A percentile compares a stretch with the other conserved stretches of the same genome.
Evolutionary conservation across 2,113 vertebrate genomes (phyloP).

Genomic region (Perca flavescens): DNA sequence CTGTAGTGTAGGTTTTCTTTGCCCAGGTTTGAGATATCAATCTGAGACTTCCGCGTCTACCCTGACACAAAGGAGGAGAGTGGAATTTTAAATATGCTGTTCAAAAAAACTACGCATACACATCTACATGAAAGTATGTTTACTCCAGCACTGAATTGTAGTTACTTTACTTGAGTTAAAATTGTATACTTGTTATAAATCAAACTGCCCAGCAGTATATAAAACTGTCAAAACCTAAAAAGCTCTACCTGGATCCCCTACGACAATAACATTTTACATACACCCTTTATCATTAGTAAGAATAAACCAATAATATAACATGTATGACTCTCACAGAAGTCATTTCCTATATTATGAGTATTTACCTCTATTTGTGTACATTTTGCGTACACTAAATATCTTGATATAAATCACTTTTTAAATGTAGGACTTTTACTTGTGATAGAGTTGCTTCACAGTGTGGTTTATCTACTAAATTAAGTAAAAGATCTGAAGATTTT

Average conservation of each 20-base stretch:
- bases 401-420: not conserved
- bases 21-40: not conserved
- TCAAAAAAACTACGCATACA: not conserved
- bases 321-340: not conserved
- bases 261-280: not conserved
- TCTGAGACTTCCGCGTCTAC: slow-evolving; percentile 6
- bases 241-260: not conserved
- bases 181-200: not conserved
- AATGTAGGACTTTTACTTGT: not conserved
- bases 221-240: not conserved
- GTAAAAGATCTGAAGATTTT: not conserved
- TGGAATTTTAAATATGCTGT: slow-evolving; percentile 8
- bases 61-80: not conserved
- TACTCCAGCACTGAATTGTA: not conserved
- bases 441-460: not conserved
- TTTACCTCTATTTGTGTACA: not conserved
- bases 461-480: not conserved
- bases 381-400: not conserved
- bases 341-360: not conserved
- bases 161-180: not conserved
- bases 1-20: not conserved
- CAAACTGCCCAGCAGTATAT: not conserved
- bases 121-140: not conserved
- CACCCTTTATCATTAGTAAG: not conserved
- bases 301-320: not conserved